A percentile compares a stretch with the other conserved stretches of the same genome.
Evolutionary conservation across 1,140 invertebrate species (phyloP).

Genomic region (Maconellicoccus hirsutus): DNA sequence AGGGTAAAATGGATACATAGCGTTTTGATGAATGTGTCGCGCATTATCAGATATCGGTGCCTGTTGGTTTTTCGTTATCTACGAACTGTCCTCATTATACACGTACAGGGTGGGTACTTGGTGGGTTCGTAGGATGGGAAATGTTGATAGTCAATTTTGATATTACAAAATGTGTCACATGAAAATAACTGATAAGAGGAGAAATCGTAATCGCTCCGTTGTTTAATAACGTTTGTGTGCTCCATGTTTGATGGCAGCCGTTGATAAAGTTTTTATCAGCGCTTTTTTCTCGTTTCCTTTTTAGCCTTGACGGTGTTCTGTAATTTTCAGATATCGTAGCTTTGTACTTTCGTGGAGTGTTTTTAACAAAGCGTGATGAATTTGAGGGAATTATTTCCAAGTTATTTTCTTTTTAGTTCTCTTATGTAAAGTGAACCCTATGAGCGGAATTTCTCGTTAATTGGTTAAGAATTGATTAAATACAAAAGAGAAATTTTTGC

Average conservation of each 20-base stretch:
- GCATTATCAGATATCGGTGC: slow-evolving; percentile 16
- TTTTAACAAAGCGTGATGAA: too few relatives aligned
- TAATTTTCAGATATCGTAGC: neutral
- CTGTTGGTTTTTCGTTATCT: slow-evolving; percentile 20
- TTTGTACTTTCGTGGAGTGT: too few relatives aligned
- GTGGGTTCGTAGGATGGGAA: slow-evolving; percentile 15
- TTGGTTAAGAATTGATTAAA: too few relatives aligned
- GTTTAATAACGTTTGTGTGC: slow-evolving; percentile 21
- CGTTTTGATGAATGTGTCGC: slow-evolving; percentile 19
- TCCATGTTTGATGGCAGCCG: neutral
- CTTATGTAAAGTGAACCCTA: too few relatives aligned
- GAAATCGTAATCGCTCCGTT: slow-evolving; percentile 21
- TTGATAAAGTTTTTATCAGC: neutral
- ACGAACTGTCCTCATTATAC: slow-evolving; percentile 14
- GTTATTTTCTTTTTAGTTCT: too few relatives aligned
- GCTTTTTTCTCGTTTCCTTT: neutral
- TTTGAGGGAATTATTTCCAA: too few relatives aligned
- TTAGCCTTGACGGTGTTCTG: neutral
- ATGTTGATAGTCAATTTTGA: slow-evolving; percentile 20
- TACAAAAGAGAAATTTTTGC: too few relatives aligned
- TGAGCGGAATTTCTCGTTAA: too few relatives aligned
- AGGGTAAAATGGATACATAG: slow-evolving; percentile 1
- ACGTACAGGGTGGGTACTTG: neutral
- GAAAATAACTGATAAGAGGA: slow-evolving; percentile 20
- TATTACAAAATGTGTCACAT: slow-evolving; percentile 20